Percentiles rank a stretch among this genome's conserved stretches.
These are phyloP conservation scores for Eubucco bourcierii DNA, from an alignment of 2,113 vertebrate genomes.

Conservation along the genomic window DNA sequence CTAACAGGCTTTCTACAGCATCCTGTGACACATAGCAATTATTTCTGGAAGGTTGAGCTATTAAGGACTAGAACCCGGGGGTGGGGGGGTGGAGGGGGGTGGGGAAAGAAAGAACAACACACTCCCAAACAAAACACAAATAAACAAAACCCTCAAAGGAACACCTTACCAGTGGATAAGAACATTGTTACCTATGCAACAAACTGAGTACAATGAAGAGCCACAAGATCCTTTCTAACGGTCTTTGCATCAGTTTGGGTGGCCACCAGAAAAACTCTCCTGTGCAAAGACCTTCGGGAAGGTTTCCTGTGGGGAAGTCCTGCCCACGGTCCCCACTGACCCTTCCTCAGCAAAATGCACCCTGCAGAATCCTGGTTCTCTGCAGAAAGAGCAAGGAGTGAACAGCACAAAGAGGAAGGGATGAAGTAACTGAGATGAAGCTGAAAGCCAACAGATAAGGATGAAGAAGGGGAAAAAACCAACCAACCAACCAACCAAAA, in stretches of 20 bases:
- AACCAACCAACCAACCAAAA: background rate
- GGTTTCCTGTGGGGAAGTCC: background rate
- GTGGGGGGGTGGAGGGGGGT: too few species aligned
- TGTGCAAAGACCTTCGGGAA: background rate
- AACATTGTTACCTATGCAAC: background rate
- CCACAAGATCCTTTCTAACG: background rate
- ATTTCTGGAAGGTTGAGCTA: background rate
- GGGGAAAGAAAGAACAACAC: background rate
- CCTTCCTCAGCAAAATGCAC: background rate
- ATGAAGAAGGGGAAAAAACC: background rate
- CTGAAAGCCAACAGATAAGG: background rate
- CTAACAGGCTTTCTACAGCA: slow-evolving; percentile 11
- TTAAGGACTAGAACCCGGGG: background rate
- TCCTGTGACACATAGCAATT: background rate
- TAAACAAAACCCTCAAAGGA: too few species aligned
- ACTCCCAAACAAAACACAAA: too few species aligned
- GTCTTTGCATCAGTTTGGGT: background rate
- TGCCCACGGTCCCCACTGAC: background rate
- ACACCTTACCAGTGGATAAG: background rate
- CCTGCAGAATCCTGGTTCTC: background rate
- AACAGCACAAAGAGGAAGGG: background rate
- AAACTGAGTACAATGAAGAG: background rate
- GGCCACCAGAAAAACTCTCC: background rate
- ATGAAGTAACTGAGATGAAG: background rate
- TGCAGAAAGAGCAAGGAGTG: background rate